Evolutionary conservation across 2,797 vertebrate species (phyloP).

Genomic region (Thalassophryne amazonica): DNA sequence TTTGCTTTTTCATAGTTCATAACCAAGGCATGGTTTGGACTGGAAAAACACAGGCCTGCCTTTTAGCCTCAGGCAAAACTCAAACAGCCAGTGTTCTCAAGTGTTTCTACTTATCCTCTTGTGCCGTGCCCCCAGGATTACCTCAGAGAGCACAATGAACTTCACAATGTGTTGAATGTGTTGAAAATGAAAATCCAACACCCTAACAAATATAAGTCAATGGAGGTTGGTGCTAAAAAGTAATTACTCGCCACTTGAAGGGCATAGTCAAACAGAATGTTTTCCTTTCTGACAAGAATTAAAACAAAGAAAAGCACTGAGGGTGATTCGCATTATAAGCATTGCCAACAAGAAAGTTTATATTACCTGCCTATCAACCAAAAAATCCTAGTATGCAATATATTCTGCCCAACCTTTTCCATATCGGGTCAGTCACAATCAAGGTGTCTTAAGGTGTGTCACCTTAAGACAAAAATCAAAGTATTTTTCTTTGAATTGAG

Average conservation of each 20-base stretch:
- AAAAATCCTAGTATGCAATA: too few relatives aligned
- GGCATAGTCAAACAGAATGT: neutral
- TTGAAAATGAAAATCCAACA: conserved; percentile 1
- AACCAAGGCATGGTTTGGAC: conserved; percentile 22
- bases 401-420: too few relatives aligned
- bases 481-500: too few relatives aligned
- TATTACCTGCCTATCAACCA: too few relatives aligned
- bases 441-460: too few relatives aligned
- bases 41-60: conserved; percentile 53
- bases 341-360: too few relatives aligned
- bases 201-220: neutral
- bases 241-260: neutral
- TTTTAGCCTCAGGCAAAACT: conserved; percentile 50
- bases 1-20: conserved; percentile 37
- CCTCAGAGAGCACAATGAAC: neutral
- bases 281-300: neutral
- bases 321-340: too few relatives aligned
- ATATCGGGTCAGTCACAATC: too few relatives aligned
- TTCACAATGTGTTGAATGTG: too few relatives aligned
- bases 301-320: too few relatives aligned
- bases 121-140: conserved; percentile 25
- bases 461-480: too few relatives aligned
- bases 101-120: conserved; percentile 32
- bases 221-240: neutral
- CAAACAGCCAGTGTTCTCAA: conserved; percentile 35